Conservation (phyloP, 2,113 vertebrate species). For the Phaethornis superciliosus region DNA sequence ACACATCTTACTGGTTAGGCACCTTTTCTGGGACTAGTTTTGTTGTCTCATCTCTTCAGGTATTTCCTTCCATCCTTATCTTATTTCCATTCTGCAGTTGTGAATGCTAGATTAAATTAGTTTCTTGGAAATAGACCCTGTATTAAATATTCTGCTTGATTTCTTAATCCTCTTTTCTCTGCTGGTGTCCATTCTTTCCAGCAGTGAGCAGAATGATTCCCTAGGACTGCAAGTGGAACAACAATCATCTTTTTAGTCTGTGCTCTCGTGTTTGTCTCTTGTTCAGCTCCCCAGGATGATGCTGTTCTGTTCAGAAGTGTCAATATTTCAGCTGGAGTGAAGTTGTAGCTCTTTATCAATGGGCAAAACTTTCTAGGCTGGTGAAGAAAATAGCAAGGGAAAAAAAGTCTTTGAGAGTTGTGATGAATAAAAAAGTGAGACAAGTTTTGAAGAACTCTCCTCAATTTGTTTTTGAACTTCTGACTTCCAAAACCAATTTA, state of each 20-base stretch:
- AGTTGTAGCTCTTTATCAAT: background rate
- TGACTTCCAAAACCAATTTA: constrained; percentile 25
- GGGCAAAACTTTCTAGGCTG: background rate
- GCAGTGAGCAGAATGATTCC: background rate
- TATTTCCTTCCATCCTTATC: constrained; percentile 11
- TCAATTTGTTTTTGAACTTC: background rate
- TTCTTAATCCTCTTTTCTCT: background rate
- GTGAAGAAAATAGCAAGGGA: background rate
- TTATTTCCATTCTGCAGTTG: background rate
- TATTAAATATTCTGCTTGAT: constrained; percentile 3
- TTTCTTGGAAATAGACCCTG: background rate
- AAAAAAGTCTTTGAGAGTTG: background rate
- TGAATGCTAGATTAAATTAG: background rate
- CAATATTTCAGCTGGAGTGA: background rate
- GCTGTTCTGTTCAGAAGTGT: background rate
- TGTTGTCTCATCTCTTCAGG: background rate
- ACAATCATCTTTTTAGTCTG: background rate
- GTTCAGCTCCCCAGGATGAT: background rate
- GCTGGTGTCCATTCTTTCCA: background rate
- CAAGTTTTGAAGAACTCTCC: background rate
- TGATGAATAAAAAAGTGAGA: background rate
- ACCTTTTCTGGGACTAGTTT: background rate
- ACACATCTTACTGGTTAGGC: background rate
- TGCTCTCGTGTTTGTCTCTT: background rate
- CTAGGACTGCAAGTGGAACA: background rate